Base-by-base conservation (phyloP, 2,888 invertebrate genomes). In the Tachina grossa region DNA sequence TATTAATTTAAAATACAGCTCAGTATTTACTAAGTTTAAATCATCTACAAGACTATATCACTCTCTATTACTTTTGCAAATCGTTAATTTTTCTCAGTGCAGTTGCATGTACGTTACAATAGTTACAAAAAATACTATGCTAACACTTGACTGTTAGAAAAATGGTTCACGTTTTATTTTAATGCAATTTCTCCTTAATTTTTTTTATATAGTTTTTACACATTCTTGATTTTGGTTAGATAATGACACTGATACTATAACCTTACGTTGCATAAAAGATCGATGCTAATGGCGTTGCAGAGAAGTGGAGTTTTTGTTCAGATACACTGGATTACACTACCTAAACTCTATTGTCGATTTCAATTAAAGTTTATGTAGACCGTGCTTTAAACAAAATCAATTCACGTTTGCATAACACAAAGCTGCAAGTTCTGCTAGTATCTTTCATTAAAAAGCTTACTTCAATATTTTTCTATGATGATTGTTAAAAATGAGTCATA, bases 71-170 rank as follows among this genome's bases (percentile, higher is more conserved):
- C 16, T 41, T 41, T 61, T 41, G 10, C 2, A 1, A 61, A 6
- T 6, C 0, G 6, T 31, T 43, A 14, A 22, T 65, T 65, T 65
- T 53, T 65, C 9, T 45, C 47, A 39, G 55, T 76, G 66, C 39
- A 72, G 0, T 49, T 66, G n/a, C 10, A 5, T 9, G 14, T n/a
- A 47, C 45, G 2, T 22, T n/a, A 47, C 31, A 8, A 39, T 39
- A 31, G 6, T 16, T 19, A 19, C n/a, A 45, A 9, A 43, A 8
- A 11, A 13, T 39, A 14, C 75, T 76, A 59, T 84, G 57, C 71
- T 69, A 84, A 43, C 69, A 75, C 79, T 84, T 76, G 84, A 61
- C 65, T 84, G 79, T 80, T 71, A 69, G 31, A 79, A 75, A n/a
- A 79, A 75, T 84, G 13, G 45, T 79, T 14, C 75, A 84, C 79